phyloP scores from a whole-genome alignment of 1,140 invertebrate species.

The Achatina immaculata region DNA sequence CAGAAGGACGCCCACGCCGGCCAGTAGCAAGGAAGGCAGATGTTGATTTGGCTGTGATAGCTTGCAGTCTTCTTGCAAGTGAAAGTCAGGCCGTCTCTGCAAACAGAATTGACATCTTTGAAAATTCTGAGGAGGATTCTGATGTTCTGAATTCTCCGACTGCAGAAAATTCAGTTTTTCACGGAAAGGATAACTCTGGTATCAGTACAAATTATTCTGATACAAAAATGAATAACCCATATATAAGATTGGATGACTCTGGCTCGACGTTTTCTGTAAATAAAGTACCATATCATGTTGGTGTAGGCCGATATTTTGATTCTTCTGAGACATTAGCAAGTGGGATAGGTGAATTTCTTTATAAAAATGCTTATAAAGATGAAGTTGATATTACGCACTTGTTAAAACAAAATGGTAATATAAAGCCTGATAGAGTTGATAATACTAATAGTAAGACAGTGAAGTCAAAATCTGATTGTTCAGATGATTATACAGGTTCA shows the following conservation, averaged over 20 bases:
- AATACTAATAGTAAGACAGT: neutral
- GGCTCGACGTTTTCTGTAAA: neutral
- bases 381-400: neutral
- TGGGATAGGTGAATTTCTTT: neutral
- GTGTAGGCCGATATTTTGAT: neutral
- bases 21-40: neutral
- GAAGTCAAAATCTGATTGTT: neutral
- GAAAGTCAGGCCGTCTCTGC: neutral
- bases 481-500: neutral
- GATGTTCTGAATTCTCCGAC: neutral
- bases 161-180: neutral
- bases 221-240: too few relatives aligned
- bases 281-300: neutral
- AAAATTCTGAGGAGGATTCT: neutral
- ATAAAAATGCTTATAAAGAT: neutral
- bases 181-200: neutral
- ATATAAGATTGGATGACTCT: neutral
- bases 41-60: conserved; percentile 1
- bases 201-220: neutral
- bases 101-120: neutral
- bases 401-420: neutral
- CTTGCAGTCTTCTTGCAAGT: conserved; percentile 4
- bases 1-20: neutral
- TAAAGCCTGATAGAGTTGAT: neutral
- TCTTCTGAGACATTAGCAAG: neutral